A percentile compares a stretch with the other conserved stretches of the same genome.
phyloP scores from a whole-genome alignment of 2,888 invertebrate genomes.

The Synanthedon andrenaeformis region DNA sequence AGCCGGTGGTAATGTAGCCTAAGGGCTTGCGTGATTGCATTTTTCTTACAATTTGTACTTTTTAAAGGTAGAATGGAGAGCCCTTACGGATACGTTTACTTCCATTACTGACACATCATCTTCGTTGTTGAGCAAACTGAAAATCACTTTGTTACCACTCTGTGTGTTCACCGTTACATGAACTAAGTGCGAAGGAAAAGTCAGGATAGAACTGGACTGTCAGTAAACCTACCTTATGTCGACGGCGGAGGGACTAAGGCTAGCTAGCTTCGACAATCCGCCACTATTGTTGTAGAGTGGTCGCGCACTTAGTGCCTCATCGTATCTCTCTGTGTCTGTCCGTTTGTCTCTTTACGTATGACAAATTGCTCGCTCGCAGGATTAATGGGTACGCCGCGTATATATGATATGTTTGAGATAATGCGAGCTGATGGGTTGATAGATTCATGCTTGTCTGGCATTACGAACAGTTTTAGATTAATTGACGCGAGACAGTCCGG shows the following conservation, averaged over 20 bases:
- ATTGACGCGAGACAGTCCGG: too few relatives aligned
- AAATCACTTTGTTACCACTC: not conserved
- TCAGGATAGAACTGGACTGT: too few relatives aligned
- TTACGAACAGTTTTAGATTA: too few relatives aligned
- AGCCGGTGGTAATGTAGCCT: conserved; percentile 3
- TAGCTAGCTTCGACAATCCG: not conserved
- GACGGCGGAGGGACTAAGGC: not conserved
- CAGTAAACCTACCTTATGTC: not conserved
- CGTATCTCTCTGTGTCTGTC: conserved; percentile 10
- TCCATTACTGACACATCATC: not conserved
- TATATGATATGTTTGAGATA: conserved; percentile 39
- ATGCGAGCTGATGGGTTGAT: conserved; percentile 21
- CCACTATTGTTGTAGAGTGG: not conserved
- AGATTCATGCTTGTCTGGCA: conserved; percentile 12
- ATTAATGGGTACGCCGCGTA: conserved; percentile 47
- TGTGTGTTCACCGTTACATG: not conserved
- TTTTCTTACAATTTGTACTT: not conserved
- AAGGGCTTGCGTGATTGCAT: not conserved
- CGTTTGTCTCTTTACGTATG: conserved; percentile 41
- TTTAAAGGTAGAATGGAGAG: not conserved
- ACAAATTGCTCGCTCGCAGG: conserved; percentile 47
- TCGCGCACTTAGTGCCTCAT: conserved; percentile 10
- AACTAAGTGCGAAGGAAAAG: not conserved
- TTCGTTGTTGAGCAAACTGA: not conserved
- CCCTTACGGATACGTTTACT: conserved; percentile 1